Conservation (phyloP, 2,797 vertebrate species). For the Pangasius djambal region DNA sequence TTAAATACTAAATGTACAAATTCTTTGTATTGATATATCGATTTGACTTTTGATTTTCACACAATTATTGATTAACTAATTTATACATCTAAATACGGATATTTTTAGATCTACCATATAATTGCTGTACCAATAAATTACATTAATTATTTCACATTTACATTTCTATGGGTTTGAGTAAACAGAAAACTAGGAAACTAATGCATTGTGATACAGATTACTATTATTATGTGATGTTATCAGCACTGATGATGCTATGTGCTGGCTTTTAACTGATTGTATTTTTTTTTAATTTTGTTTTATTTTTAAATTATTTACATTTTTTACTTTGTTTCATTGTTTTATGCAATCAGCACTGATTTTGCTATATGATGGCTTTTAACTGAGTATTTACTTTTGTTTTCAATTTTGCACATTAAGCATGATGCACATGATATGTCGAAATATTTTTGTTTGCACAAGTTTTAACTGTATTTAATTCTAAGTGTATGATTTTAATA, state of each 20-base stretch:
- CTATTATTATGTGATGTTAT: not conserved
- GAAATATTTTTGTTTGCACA: not conserved
- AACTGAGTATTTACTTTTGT: not conserved
- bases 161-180: not conserved
- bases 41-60: not conserved
- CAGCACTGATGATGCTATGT: not conserved
- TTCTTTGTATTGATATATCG: not conserved
- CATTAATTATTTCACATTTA: not conserved
- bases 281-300: not conserved
- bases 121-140: not conserved
- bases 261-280: not conserved
- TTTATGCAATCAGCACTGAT: not conserved
- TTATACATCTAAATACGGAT: not conserved
- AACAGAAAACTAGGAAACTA: not conserved
- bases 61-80: not conserved
- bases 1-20: not conserved
- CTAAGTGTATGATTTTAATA: not conserved
- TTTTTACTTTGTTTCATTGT: not conserved
- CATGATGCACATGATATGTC: not conserved
- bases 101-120: not conserved
- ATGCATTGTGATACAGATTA: not conserved
- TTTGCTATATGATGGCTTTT: not conserved
- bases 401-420: not conserved
- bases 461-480: not conserved
- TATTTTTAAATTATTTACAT: not conserved